Evolutionary conservation across 2,113 vertebrate species (phyloP).

Genomic region (Ciconia maguari): DNA sequence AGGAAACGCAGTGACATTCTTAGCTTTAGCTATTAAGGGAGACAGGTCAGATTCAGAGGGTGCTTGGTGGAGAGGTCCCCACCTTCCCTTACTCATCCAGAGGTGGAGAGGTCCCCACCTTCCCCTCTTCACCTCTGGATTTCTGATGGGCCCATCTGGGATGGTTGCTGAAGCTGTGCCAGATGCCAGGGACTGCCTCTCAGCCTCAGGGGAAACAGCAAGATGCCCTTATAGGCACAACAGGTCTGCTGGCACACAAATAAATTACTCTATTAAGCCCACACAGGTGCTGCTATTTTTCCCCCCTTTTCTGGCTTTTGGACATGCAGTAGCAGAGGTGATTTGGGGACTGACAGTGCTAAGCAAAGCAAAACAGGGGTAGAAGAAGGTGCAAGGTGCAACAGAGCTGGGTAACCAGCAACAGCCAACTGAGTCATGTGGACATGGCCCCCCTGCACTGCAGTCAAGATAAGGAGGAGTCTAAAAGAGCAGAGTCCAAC

Average conservation of each 20-base stretch:
- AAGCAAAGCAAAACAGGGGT: neutral
- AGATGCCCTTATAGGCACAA: neutral
- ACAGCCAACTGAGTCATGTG: neutral
- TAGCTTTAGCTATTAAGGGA: neutral
- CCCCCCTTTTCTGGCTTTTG: neutral
- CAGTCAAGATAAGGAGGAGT: neutral
- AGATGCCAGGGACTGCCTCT: neutral
- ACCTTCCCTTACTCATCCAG: neutral
- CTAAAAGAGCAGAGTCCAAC: neutral
- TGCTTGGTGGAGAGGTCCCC: neutral
- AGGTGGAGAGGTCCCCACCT: neutral
- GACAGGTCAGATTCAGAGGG: neutral
- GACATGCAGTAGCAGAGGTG: neutral
- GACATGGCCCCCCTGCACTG: neutral
- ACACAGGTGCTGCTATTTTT: neutral
- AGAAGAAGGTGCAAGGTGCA: neutral
- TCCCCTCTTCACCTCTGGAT: neutral
- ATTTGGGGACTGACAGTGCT: neutral
- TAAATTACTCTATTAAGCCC: neutral
- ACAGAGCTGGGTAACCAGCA: neutral
- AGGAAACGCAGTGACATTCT: accelerated
- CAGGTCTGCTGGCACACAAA: neutral
- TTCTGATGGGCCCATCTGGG: neutral
- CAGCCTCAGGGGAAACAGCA: neutral
- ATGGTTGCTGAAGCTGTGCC: neutral